Conservation (phyloP, 2,888 invertebrate species). For the Prosapia bicincta region DNA sequence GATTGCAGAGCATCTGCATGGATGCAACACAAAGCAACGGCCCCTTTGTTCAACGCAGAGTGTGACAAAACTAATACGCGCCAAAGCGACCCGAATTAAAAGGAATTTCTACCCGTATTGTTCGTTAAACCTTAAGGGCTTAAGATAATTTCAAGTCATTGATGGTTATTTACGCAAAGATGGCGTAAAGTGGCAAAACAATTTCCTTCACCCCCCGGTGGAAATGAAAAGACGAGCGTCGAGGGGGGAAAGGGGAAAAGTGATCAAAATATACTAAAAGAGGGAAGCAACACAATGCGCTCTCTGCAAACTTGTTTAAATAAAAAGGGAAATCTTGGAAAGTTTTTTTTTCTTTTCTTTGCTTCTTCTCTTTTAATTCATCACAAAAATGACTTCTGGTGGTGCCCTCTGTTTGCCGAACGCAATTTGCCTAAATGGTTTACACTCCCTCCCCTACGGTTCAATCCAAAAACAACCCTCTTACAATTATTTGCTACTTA, state of each 20-base stretch:
- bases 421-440: not conserved
- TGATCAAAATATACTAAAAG: not conserved
- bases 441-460: not conserved
- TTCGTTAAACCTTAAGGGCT: not conserved
- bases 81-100: too few species aligned
- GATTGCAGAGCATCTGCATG: too few species aligned
- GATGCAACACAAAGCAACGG: too few species aligned
- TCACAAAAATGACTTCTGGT: slow-evolving; percentile 2
- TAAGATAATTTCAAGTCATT: not conserved
- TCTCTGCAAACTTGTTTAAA: not conserved
- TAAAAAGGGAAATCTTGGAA: not conserved
- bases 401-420: not conserved
- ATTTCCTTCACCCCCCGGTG: not conserved
- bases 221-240: not conserved
- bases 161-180: not conserved
- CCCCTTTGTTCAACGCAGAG: too few species aligned
- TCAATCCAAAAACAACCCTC: not conserved
- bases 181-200: not conserved
- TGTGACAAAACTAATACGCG: too few species aligned
- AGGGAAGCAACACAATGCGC: not conserved
- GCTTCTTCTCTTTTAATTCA: not conserved
- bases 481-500: slow-evolving; percentile 2
- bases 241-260: not conserved
- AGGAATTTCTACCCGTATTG: not conserved
- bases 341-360: not conserved